These are phyloP conservation scores for Pseudobourletiella spinata DNA, from an alignment of 1,140 invertebrate species.

Conservation along the genomic window DNA sequence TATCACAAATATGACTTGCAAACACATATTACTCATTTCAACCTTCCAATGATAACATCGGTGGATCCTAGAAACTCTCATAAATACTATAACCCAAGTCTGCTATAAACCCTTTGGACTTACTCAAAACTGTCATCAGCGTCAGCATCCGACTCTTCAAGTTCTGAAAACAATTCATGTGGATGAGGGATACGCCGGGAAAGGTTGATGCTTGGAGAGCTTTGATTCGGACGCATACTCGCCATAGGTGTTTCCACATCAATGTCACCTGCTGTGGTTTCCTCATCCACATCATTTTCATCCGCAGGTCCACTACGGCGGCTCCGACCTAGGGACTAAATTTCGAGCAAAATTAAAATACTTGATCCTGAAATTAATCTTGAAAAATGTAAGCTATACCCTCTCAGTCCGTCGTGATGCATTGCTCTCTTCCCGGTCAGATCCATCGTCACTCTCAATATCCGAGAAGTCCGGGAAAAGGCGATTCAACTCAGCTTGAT, in stretches of 20 bases:
- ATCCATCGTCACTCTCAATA: slow-evolving; percentile 5
- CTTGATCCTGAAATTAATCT: too few relatives aligned
- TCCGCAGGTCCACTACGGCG: not conserved
- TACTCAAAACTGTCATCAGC: not conserved
- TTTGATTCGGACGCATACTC: not conserved
- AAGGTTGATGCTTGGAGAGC: not conserved
- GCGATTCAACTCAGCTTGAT: not conserved
- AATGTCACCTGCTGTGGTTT: slow-evolving; percentile 6
- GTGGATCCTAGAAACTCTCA: too few relatives aligned
- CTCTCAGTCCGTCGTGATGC: not conserved
- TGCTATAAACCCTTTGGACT: too few relatives aligned
- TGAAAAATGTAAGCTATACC: too few relatives aligned
- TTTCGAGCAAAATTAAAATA: too few relatives aligned
- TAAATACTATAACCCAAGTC: too few relatives aligned
- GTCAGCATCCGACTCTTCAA: not conserved
- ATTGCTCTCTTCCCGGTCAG: not conserved
- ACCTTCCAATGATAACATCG: too few relatives aligned
- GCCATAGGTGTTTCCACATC: slow-evolving; percentile 6
- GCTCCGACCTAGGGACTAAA: too few relatives aligned
- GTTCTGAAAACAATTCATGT: not conserved
- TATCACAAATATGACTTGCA: too few relatives aligned
- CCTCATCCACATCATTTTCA: slow-evolving; percentile 23
- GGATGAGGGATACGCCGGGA: not conserved
- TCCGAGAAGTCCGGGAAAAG: not conserved
- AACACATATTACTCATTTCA: too few relatives aligned